Evolutionary conservation across 2,113 vertebrate species (phyloP), one percentile per base, ranked within the genome.

Genomic region (Platichthys stellatus): DNA sequence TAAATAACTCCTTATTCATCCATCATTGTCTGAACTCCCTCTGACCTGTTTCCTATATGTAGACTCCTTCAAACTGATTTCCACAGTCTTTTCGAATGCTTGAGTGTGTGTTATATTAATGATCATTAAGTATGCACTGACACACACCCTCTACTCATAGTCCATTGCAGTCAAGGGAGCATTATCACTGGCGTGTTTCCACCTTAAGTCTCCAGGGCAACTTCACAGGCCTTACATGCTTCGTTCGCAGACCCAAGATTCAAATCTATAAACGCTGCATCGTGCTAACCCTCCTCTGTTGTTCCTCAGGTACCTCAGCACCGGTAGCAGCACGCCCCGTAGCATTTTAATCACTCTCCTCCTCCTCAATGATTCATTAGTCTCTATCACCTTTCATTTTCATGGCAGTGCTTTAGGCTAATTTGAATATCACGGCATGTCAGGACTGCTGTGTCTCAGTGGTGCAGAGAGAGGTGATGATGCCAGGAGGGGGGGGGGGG

Each of bases 61-160:
- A 51, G 35, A 13, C 24, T 14, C 26, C 73, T 23, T 56, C 10
- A 60, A 38, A 68, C 11, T 23, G 58, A 40, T 63, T 76, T 14
- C 31, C 63, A 58, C n/a, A 54, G n/a, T 14, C 20, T 0, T 4
- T 13, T 18, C 78, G 2, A 69, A 72, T 71, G 74, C 58, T 74
- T 66, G 10, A 51, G 38, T 74, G 47, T 84, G 21, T 31, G 31
- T 74, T 86, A 89, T 77, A 90, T 89, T 89, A 59, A 91, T 81
- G 63, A 72, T 79, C 43, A 71, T 76, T 21, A 71, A 73, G 51
- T 54, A 65, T 26, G 31, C 31, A 31, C 5, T 31, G 31, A 31
- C 31, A 57, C 51, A 54, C 56, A 75, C 58, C 51, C 23, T 60
- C 35, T 21, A 60, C 24, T 63, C 60, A 78, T 21, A 11, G 8